Base-by-base conservation (phyloP, 2,113 vertebrate genomes). In the Rallus limicola region DNA sequence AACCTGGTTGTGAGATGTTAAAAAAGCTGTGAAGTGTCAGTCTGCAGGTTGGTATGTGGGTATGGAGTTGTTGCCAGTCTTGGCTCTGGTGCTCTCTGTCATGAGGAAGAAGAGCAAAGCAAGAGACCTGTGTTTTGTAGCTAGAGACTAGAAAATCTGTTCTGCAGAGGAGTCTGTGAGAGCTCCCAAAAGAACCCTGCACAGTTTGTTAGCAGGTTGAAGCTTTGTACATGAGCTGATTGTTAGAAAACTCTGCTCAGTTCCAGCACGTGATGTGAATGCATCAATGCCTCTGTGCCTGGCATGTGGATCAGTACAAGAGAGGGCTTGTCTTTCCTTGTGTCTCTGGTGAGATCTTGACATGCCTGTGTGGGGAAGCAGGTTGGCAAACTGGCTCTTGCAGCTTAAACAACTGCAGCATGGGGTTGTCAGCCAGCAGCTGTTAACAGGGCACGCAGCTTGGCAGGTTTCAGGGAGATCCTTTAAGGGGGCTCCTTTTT, bases 171-270 rank as follows among this genome's bases (percentile, higher is more conserved):
- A 44, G 19, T 58, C 38, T 13, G 5, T 38, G 25, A 34, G n/a
- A 74, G n/a, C 13, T 59, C 21, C 31, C 71, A 67, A 7, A 52
- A 36, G 18, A 33, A 29, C 16, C 16, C 44, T 46, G 44, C 36
- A 65, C 50, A 1, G 33, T 65, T 74, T 77, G 17, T 65, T 21
- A 28, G 48, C 42, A 34, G 9, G 11, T 33, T 77, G n/a, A 19
- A 25, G 10, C 38, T 64, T 48, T 82, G 50, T 76, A 1, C 1
- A 0, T 53, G 40, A 56, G 12, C 5, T 72, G 0, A 1, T 38
- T 62, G 50, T 87, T 76, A 33, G 33, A 68, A 65, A 59, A 13
- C 42, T 71, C 20, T 81, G 7, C 75, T 60, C 12, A 7, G 44
- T 34, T 29, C n/a, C 29, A 34, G 2, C 36, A 6, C 23, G 58